Percentiles rank a stretch among this genome's conserved stretches.
Conservation (phyloP, 2,888 invertebrate species). For the Cantharis rustica region DNA sequence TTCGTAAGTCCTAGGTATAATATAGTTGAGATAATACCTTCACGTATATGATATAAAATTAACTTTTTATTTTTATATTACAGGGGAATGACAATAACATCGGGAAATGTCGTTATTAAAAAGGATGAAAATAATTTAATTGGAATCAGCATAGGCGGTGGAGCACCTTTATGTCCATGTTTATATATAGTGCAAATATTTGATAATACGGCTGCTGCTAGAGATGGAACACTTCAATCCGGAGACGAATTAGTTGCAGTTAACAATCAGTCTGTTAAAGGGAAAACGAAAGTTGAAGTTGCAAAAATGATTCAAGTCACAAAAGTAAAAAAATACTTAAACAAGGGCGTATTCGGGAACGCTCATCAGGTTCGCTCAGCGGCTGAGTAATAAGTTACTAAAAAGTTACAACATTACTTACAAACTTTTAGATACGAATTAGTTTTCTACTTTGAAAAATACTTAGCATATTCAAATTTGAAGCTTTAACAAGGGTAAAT, state of each 20-base stretch:
- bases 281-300: constrained; percentile 97
- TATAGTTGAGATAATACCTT: too few species aligned
- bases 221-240: constrained; percentile 91
- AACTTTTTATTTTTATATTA: not conserved
- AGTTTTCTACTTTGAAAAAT: too few species aligned
- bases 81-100: constrained; percentile 98
- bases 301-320: constrained; percentile 98
- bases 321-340: constrained; percentile 60
- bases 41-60: not conserved
- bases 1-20: not conserved
- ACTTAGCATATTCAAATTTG: too few species aligned
- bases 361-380: too few species aligned
- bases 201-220: constrained; percentile 94
- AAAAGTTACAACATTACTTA: too few species aligned
- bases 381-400: too few species aligned
- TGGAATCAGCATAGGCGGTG: constrained; percentile 98
- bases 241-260: constrained; percentile 97
- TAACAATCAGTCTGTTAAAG: constrained; percentile 90
- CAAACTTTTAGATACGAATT: too few species aligned
- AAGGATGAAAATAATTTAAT: constrained; percentile 94
- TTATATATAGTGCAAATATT: constrained; percentile 98
- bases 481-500: too few species aligned
- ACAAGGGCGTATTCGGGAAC: too few species aligned
- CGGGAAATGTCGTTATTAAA: constrained; percentile 85
- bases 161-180: constrained; percentile 93